phyloP scores from a whole-genome alignment of 1,140 invertebrate species.

The Temnothorax longispinosus region DNA sequence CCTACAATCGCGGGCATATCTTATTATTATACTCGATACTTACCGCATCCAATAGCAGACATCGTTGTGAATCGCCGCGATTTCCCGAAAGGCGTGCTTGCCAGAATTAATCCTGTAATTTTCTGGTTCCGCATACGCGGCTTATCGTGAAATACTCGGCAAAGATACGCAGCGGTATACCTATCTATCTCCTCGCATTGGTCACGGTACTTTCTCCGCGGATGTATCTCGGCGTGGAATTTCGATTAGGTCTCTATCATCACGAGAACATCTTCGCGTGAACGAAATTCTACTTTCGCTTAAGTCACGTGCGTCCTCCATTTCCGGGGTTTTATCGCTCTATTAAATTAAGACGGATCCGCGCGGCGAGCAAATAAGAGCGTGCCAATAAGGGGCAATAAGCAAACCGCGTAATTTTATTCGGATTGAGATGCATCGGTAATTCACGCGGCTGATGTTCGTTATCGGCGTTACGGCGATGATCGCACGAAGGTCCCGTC shows the following conservation, averaged over 20 bases:
- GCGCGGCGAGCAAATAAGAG: not conserved
- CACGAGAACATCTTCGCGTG: conserved; percentile 33
- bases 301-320: conserved; percentile 48
- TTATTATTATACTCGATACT: not conserved
- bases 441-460: not conserved
- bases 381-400: not conserved
- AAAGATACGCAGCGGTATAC: not conserved
- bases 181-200: conserved; percentile 17
- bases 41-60: not conserved
- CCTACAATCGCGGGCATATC: not conserved
- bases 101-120: conserved; percentile 24
- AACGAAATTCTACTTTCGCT: conserved; percentile 57
- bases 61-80: not conserved
- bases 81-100: conserved; percentile 15
- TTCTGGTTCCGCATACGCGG: not conserved
- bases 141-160: not conserved
- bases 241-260: conserved; percentile 54
- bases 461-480: not conserved
- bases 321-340: conserved; percentile 21
- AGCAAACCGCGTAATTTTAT: not conserved
- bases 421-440: not conserved
- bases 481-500: not conserved
- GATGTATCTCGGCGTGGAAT: conserved; percentile 47
- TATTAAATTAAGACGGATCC: conserved; percentile 6
- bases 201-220: conserved; percentile 40